These are phyloP conservation scores for Anniella stebbinsi DNA, from an alignment of 2,797 vertebrate genomes.

Conservation along the genomic window DNA sequence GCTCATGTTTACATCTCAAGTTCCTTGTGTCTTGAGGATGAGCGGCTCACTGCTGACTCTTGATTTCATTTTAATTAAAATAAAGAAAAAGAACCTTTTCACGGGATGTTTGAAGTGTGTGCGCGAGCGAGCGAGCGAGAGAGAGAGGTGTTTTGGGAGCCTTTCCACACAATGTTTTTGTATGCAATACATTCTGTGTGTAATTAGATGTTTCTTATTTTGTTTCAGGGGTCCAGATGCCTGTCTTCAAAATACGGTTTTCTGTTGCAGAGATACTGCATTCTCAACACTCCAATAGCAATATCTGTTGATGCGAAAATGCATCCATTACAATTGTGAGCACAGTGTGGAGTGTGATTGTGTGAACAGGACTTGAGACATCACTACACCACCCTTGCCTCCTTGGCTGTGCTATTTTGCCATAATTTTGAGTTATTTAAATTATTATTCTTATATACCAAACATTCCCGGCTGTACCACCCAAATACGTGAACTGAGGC, in stretches of 20 bases:
- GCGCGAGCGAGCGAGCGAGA: background rate
- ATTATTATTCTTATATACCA: background rate
- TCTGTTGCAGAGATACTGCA: background rate
- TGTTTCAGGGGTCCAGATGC: background rate
- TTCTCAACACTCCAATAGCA: background rate
- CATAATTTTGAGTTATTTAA: background rate
- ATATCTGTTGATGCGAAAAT: background rate
- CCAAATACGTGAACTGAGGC: background rate
- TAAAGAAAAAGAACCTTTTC: slow-evolving; percentile 47
- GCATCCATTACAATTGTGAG: background rate
- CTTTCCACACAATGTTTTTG: background rate
- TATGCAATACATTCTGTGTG: background rate
- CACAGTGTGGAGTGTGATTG: background rate
- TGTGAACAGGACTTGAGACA: background rate
- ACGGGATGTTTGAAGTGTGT: slow-evolving; percentile 51
- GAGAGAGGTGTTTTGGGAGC: slow-evolving; percentile 16
- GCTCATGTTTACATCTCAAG: slow-evolving; percentile 20
- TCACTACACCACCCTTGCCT: background rate
- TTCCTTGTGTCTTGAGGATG: slow-evolving; percentile 4
- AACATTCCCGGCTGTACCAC: background rate
- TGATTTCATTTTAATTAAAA: slow-evolving; percentile 69
- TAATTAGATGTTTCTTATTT: slow-evolving; percentile 4
- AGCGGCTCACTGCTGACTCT: slow-evolving; percentile 32
- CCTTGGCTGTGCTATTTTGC: background rate
- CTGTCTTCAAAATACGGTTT: background rate